Conservation (phyloP, 2,888 invertebrate species). For the Liposcelis brunnea region DNA sequence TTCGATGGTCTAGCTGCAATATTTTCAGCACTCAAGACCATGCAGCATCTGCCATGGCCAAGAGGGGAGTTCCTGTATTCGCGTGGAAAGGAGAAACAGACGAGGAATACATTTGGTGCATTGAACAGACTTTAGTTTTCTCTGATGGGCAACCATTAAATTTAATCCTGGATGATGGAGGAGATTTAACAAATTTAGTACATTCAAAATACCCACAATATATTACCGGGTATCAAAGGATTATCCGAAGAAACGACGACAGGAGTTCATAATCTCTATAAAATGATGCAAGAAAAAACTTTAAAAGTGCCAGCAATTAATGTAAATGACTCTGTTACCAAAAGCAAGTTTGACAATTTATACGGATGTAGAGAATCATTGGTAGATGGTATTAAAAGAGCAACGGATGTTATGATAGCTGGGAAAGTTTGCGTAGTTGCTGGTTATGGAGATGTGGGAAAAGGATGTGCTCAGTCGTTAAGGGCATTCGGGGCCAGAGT, state of each 20-base stretch:
- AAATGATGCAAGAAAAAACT: constrained; percentile 73
- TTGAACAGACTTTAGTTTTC: constrained; percentile 90
- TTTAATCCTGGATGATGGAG: constrained; percentile 97
- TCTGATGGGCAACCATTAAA: constrained; percentile 78
- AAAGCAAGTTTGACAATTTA: constrained; percentile 99
- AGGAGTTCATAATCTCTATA: constrained; percentile 94
- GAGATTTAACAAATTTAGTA: constrained; percentile 90
- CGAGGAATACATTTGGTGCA: constrained; percentile 97
- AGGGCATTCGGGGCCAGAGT: constrained; percentile 92
- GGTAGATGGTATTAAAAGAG: constrained; percentile 95
- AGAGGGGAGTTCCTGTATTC: constrained; percentile 83
- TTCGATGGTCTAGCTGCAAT: constrained; percentile 99
- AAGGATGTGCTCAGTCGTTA: constrained; percentile 93
- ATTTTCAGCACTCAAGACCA: constrained; percentile 99
- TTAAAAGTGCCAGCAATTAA: constrained; percentile 93
- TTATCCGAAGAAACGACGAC: constrained; percentile 98
- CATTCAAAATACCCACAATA: constrained; percentile 82
- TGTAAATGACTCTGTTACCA: constrained; percentile 98
- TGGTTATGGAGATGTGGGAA: constrained; percentile 99
- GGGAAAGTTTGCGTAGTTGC: constrained; percentile 97
- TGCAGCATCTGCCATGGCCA: constrained; percentile 97
- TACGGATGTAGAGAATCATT: constrained; percentile 98
- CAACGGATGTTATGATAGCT: constrained; percentile 98
- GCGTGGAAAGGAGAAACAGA: constrained; percentile 99
- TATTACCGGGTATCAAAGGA: constrained; percentile 63